These are phyloP conservation scores for Campylomormyrus numenius DNA, from an alignment of 2,113 vertebrate genomes.

Conservation along the genomic window DNA sequence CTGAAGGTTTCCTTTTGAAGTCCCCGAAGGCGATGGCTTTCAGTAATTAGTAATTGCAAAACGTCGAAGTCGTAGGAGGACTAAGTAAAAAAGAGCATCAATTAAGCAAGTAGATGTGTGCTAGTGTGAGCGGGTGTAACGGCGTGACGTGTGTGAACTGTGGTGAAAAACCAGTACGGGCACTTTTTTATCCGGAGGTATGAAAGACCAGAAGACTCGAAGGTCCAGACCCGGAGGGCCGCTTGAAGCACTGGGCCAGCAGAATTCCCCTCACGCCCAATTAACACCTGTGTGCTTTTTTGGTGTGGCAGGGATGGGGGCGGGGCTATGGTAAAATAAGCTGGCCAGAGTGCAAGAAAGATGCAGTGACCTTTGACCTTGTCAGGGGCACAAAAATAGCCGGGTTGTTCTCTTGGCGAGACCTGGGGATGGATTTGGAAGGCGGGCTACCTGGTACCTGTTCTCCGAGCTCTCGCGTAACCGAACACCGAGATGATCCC, in stretches of 20 bases:
- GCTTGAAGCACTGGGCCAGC: constrained; percentile 24
- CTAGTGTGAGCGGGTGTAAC: background rate
- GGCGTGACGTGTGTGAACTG: background rate
- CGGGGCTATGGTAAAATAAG: background rate
- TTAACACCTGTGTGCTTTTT: constrained; percentile 13
- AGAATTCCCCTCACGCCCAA: constrained; percentile 24
- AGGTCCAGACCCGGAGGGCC: constrained; percentile 13
- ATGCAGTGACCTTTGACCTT: background rate
- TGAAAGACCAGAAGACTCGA: constrained; percentile 5
- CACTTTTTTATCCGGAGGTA: background rate
- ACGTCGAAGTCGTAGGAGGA: background rate
- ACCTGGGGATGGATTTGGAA: background rate
- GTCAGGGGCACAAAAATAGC: background rate
- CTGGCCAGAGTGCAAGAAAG: background rate
- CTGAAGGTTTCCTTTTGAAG: background rate
- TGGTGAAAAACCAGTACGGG: background rate
- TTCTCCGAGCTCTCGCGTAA: constrained; percentile 27
- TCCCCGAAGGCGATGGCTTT: background rate
- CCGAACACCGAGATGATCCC: constrained; percentile 10
- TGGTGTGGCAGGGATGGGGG: background rate
- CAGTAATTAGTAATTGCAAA: background rate
- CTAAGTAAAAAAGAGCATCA: background rate
- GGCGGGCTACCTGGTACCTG: constrained; percentile 20
- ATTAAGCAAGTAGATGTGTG: background rate
- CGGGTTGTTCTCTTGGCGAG: background rate